A percentile compares a stretch with the other conserved stretches of the same genome.
These are phyloP conservation scores for Drosophila sp. DNA, from an alignment of 1,140 invertebrate species.

Conservation along the genomic window DNA sequence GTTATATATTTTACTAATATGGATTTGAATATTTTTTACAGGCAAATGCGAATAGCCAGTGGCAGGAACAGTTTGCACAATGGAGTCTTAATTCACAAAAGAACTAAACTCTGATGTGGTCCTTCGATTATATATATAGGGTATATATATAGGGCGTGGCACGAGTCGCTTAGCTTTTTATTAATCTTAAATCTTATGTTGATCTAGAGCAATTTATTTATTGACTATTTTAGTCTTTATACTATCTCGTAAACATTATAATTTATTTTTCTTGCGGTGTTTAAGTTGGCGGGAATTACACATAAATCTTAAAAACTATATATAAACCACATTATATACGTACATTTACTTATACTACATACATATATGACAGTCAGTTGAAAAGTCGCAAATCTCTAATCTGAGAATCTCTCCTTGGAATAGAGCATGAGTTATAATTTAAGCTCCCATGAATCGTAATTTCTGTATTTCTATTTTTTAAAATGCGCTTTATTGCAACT, in stretches of 20 bases:
- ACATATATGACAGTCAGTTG: conserved; percentile 10
- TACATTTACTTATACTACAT: conserved; percentile 29
- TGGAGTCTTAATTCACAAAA: conserved; percentile 84
- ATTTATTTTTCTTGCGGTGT: conserved; percentile 48
- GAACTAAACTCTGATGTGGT: conserved; percentile 59
- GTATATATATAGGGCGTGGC: conserved; percentile 9
- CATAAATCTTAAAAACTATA: conserved; percentile 13
- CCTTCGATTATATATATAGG: conserved; percentile 15
- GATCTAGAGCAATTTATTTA: conserved; percentile 81
- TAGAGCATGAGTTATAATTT: conserved; percentile 5
- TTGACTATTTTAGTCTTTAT: conserved; percentile 62
- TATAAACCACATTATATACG: conserved; percentile 14
- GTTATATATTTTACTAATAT: conserved; percentile 1
- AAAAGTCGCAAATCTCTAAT: conserved; percentile 28
- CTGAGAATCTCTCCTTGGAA: conserved; percentile 31
- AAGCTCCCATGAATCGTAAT: background rate
- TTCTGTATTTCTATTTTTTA: conserved; percentile 24
- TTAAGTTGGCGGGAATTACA: conserved; percentile 36
- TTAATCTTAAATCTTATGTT: conserved; percentile 72
- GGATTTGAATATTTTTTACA: conserved; percentile 32
- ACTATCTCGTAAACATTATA: conserved; percentile 58
- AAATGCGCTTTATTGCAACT: conserved; percentile 46
- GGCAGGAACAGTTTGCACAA: conserved; percentile 85
- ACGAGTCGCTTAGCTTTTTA: conserved; percentile 74
- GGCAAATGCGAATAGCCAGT: conserved; percentile 84